phyloP scores from a whole-genome alignment of 2,888 invertebrate genomes.

The Ophion ellenae region DNA sequence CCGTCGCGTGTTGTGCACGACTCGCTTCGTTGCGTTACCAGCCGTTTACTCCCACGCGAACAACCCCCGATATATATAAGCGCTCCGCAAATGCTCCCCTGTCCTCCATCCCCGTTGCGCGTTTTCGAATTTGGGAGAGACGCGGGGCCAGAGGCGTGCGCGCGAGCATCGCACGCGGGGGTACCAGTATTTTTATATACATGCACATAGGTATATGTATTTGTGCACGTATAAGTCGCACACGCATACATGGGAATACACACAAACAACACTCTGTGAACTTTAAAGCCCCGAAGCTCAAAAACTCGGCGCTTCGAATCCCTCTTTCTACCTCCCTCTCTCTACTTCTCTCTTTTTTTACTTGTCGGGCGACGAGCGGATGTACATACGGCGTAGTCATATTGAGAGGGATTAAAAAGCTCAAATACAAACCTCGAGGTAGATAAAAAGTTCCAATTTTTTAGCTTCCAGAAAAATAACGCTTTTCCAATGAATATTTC shows the following conservation, averaged over 20 bases:
- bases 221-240: not conserved
- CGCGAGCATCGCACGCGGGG: constrained; percentile 2
- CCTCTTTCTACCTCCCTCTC: constrained; percentile 5
- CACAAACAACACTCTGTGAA: constrained; percentile 42
- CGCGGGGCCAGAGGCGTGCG: constrained; percentile 37
- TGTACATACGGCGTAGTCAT: constrained; percentile 6
- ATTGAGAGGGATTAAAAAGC: not conserved
- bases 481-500: not conserved
- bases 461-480: not conserved
- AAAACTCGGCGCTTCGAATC: constrained; percentile 42
- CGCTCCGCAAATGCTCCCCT: constrained; percentile 67
- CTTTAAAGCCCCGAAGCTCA: constrained; percentile 62
- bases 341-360: not conserved
- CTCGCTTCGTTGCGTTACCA: constrained; percentile 82
- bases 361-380: not conserved
- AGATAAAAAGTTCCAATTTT: not conserved
- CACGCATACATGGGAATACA: not conserved
- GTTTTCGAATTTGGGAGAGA: constrained; percentile 78
- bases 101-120: constrained; percentile 68
- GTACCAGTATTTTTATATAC: constrained; percentile 29
- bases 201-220: constrained; percentile 19
- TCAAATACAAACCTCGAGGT: not conserved
- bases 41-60: constrained; percentile 85
- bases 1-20: constrained; percentile 82
- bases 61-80: constrained; percentile 59